Evolutionary conservation across 2,797 vertebrate genomes (phyloP).

Genomic region (Iguana delicatissima): DNA sequence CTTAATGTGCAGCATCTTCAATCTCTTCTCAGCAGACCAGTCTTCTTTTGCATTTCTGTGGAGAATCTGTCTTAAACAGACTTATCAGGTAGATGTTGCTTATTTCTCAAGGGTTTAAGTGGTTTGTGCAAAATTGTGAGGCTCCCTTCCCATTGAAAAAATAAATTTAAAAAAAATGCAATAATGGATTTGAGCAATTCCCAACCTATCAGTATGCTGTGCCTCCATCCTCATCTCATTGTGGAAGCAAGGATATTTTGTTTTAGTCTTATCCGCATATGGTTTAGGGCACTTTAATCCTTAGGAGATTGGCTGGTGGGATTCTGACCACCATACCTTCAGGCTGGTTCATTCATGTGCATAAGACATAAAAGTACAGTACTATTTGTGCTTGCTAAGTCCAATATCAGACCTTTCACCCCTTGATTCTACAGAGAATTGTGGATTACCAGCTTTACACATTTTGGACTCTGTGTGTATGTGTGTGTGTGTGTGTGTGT

Average conservation of each 20-base stretch:
- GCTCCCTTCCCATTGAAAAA: neutral
- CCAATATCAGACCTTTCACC: neutral
- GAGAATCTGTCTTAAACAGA: neutral
- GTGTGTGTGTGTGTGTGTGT: too few relatives aligned
- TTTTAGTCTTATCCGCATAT: slow-evolving; percentile 50
- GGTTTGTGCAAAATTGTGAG: neutral
- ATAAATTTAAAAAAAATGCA: too few relatives aligned
- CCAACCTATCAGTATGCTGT: neutral
- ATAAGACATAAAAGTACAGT: neutral
- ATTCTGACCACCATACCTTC: neutral
- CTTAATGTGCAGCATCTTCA: neutral
- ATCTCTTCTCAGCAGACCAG: neutral
- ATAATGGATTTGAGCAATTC: neutral
- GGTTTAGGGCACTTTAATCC: neutral
- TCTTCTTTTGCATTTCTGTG: too few relatives aligned
- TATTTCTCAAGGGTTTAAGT: slow-evolving; percentile 18
- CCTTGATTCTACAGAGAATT: neutral
- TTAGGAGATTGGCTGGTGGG: neutral
- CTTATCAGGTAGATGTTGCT: neutral
- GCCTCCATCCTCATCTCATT: neutral
- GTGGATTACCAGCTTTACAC: neutral
- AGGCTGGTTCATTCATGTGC: neutral
- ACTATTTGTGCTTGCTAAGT: neutral
- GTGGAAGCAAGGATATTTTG: neutral
- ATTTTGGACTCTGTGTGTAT: neutral